Conservation (phyloP, 2,888 invertebrate genomes). For the Ophioninae sp. region DNA sequence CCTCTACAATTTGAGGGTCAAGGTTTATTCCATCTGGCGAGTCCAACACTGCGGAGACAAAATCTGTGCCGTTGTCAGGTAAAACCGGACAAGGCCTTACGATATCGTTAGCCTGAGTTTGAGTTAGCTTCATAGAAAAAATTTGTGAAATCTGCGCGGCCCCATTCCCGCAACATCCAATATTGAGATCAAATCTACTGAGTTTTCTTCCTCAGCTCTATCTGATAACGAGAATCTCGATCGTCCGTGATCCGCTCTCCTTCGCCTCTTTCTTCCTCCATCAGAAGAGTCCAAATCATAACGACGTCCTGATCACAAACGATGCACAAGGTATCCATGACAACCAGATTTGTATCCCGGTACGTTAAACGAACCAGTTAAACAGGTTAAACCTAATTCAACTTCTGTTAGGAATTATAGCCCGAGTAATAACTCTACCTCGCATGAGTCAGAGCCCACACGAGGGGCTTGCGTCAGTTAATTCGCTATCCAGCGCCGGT, state of each 20-base stretch:
- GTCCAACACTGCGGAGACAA: background rate
- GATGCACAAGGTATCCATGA: slow-evolving; percentile 4
- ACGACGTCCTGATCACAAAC: slow-evolving; percentile 16
- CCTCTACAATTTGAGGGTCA: slow-evolving; percentile 21
- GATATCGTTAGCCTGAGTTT: slow-evolving; percentile 16
- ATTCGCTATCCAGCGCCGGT: background rate
- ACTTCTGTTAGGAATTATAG: background rate
- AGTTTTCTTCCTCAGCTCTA: background rate
- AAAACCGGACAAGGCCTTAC: slow-evolving; percentile 12
- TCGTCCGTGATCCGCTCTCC: slow-evolving; percentile 2
- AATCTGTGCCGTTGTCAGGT: background rate
- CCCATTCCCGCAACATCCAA: background rate
- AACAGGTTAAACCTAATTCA: slow-evolving; percentile 26
- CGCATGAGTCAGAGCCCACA: slow-evolving; percentile 33
- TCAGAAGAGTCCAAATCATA: slow-evolving; percentile 18
- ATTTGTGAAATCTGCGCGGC: background rate
- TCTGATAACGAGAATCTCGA: background rate
- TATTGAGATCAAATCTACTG: background rate
- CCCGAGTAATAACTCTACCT: slow-evolving; percentile 31
- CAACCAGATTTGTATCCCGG: background rate
- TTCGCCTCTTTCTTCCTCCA: slow-evolving; percentile 16
- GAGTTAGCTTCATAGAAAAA: background rate
- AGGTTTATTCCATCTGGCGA: slow-evolving; percentile 9
- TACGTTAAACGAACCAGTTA: slow-evolving; percentile 40
- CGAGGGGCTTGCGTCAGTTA: slow-evolving; percentile 20